Evolutionary conservation across 1,140 invertebrate genomes (phyloP), one percentile per base, ranked within the genome.

Genomic region (Meteorus sp.): DNA sequence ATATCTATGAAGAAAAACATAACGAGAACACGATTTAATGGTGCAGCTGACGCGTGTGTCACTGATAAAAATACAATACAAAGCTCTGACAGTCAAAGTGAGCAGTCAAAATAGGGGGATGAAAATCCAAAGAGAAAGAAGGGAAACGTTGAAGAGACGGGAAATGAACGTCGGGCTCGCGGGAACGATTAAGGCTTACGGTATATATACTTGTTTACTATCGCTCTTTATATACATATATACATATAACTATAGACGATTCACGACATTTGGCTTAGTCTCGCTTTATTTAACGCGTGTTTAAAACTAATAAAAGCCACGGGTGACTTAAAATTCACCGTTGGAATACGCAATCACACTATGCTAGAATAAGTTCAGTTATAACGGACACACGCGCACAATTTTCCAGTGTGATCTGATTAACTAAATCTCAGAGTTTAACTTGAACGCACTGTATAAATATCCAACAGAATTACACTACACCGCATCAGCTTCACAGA

Each of bases 221-320:
- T n/a, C n/a, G n/a, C n/a, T n/a, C n/a, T n/a, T n/a, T n/a, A n/a
- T n/a, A n/a, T n/a, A n/a, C n/a, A n/a, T n/a, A n/a, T n/a, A n/a
- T n/a, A n/a, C n/a, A n/a, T n/a, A n/a, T n/a, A 63, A 27, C 57
- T 29, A 15, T 39, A 62, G 31, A 61, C 58, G 64, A 71, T 72
- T 68, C 67, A 45, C 13, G 15, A 27, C 41, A 27, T 48, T 57
- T 33, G 37, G 66, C 68, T 73, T 71, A 70, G 66, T 57, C 60
- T 56, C 59, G 71, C 72, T 77, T 77, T 77, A 79, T 78, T 77
- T 78, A 78, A 79, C 71, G 75, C 72, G 72, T 76, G 74, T 78
- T 79, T 78, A 77, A 78, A 79, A 78, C 72, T 76, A 72, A 76
- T 79, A 77, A 79, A 78, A 78, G 22, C 35, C 50, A 45, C 25